These are phyloP conservation scores for Malthinus flaveolus DNA, from an alignment of 2,888 invertebrate genomes.

Conservation along the genomic window DNA sequence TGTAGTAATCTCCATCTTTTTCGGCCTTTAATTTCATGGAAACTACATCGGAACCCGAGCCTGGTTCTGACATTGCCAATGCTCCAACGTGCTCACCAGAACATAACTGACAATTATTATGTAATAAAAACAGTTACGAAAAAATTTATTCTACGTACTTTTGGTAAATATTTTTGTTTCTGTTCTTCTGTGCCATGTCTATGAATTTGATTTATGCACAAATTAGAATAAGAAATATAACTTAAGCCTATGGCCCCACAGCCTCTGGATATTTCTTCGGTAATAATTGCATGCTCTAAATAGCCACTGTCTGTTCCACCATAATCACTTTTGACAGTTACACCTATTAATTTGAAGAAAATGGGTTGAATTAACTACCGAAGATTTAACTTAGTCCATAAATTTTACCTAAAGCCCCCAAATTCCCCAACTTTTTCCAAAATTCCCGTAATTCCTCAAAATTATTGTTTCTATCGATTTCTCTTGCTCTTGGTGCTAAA, in stretches of 20 bases:
- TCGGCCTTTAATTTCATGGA: slow-evolving; percentile 94
- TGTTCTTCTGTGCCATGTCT: slow-evolving; percentile 91
- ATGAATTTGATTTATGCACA: slow-evolving; percentile 95
- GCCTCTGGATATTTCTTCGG: slow-evolving; percentile 94
- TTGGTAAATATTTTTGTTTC: slow-evolving; percentile 91
- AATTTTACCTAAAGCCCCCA: slow-evolving; percentile 79
- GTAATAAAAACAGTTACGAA: too few relatives aligned
- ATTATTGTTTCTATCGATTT: slow-evolving; percentile 86
- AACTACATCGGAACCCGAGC: slow-evolving; percentile 94
- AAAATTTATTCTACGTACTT: slow-evolving; percentile 58
- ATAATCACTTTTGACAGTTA: slow-evolving; percentile 85
- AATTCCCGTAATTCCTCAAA: slow-evolving; percentile 74
- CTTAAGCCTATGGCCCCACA: slow-evolving; percentile 81
- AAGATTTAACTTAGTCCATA: background rate
- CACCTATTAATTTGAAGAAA: slow-evolving; percentile 55
- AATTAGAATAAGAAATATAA: slow-evolving; percentile 97
- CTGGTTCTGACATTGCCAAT: slow-evolving; percentile 94
- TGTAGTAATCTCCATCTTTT: slow-evolving; percentile 84
- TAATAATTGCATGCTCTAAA: slow-evolving; percentile 87
- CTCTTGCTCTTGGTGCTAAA: slow-evolving; percentile 86
- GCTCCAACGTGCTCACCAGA: slow-evolving; percentile 93
- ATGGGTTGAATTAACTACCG: too few relatives aligned
- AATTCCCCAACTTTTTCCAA: slow-evolving; percentile 88
- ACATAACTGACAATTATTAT: slow-evolving; percentile 66
- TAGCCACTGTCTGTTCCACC: slow-evolving; percentile 93